Conservation (phyloP, 2,113 vertebrate species). For the Mastomys natalensis region DNA sequence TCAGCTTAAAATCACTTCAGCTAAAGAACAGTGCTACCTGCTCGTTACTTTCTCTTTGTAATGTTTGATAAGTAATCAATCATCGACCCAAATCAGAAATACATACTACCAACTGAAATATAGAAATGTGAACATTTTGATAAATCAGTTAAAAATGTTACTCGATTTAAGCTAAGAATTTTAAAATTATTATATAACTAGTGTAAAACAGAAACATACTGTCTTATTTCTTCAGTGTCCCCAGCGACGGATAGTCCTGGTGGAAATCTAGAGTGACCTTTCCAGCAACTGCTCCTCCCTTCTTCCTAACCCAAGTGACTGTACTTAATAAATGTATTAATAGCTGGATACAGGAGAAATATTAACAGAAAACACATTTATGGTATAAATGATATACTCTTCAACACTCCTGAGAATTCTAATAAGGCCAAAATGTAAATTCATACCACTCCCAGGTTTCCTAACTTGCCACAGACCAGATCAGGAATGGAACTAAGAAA, state of each 20-base stretch:
- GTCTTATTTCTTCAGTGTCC: background rate
- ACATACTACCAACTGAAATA: slow-evolving; percentile 6
- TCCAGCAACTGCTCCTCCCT: background rate
- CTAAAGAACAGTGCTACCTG: background rate
- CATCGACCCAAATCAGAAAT: background rate
- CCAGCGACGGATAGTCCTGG: background rate
- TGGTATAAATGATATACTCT: background rate
- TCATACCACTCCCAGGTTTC: background rate
- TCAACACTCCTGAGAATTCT: background rate
- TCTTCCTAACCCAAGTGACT: slow-evolving; percentile 12
- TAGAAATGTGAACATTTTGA: slow-evolving; percentile 4
- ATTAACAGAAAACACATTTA: slow-evolving; percentile 8
- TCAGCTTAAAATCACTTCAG: background rate
- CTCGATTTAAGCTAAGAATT: slow-evolving; percentile 26
- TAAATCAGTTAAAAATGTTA: background rate
- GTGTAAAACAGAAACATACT: background rate
- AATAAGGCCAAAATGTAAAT: background rate
- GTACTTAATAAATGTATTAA: background rate
- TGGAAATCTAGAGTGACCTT: background rate
- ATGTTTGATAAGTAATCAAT: slow-evolving; percentile 8
- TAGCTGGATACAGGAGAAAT: background rate
- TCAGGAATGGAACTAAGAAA: background rate
- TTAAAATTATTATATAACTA: background rate
- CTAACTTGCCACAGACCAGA: slow-evolving; percentile 46
- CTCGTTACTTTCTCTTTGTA: background rate